A percentile compares a stretch with the other conserved stretches of the same genome.
These are phyloP conservation scores for Brachypteracias leptosomus DNA, from an alignment of 2,113 vertebrate genomes.

Conservation along the genomic window DNA sequence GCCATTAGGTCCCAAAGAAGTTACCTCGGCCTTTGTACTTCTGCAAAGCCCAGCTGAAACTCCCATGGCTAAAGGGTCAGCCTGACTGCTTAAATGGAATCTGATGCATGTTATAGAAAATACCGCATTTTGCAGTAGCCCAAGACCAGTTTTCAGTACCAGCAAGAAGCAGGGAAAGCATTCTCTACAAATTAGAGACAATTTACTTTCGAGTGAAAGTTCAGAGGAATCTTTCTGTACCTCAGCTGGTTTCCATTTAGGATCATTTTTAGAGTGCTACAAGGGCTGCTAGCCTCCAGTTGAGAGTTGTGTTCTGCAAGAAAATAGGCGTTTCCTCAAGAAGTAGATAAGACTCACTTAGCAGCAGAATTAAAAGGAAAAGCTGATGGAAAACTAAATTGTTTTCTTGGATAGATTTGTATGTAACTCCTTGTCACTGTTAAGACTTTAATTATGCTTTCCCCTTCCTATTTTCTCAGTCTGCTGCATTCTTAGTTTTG, in stretches of 20 bases:
- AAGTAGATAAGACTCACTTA: neutral
- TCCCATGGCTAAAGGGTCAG: neutral
- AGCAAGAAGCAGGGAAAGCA: neutral
- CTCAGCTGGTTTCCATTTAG: constrained; percentile 16
- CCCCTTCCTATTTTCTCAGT: neutral
- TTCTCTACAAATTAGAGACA: neutral
- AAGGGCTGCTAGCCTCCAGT: neutral
- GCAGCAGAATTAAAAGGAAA: constrained; percentile 6
- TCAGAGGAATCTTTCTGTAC: constrained; percentile 7
- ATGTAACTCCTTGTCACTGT: neutral
- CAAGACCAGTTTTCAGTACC: neutral
- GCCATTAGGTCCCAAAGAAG: neutral
- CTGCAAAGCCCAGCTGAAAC: neutral
- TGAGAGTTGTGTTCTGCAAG: neutral
- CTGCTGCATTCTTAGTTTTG: neutral
- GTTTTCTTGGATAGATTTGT: neutral
- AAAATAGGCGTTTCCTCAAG: neutral
- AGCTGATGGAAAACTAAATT: neutral
- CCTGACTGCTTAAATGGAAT: neutral
- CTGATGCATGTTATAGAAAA: neutral
- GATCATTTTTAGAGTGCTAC: neutral
- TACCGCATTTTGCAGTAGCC: neutral
- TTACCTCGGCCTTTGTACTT: neutral
- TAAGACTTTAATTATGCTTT: neutral
- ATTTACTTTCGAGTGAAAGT: neutral